Evolutionary conservation across 2,888 invertebrate genomes (phyloP).

Genomic region (Heliconius charithonia): DNA sequence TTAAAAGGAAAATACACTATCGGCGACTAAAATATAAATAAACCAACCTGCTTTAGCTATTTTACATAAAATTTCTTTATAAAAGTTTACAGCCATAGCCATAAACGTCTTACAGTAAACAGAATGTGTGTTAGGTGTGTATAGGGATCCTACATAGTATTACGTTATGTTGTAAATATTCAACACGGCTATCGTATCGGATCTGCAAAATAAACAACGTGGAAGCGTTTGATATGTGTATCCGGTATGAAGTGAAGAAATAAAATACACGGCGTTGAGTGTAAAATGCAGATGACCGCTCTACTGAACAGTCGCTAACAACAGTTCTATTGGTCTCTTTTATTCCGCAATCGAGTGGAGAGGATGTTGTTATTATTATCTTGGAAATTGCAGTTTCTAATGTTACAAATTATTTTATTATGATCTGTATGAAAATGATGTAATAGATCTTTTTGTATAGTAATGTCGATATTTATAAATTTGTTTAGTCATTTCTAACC

Average conservation of each 20-base stretch:
- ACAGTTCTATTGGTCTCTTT: constrained; percentile 70
- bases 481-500: neutral
- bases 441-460: neutral
- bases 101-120: constrained; percentile 39
- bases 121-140: constrained; percentile 30
- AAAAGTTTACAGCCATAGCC: neutral
- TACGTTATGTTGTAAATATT: constrained; percentile 51
- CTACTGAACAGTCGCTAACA: constrained; percentile 65
- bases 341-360: constrained; percentile 53
- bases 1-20: too few species aligned
- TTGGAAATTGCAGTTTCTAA: constrained; percentile 17
- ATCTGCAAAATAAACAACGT: constrained; percentile 67
- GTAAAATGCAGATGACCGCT: constrained; percentile 77
- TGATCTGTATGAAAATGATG: neutral
- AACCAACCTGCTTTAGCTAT: neutral
- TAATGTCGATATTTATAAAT: neutral
- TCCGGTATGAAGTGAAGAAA: constrained; percentile 68
- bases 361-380: constrained; percentile 39
- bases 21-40: neutral
- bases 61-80: neutral
- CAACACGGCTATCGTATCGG: constrained; percentile 59
- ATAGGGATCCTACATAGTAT: constrained; percentile 16
- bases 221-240: constrained; percentile 55
- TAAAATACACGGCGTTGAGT: constrained; percentile 63
- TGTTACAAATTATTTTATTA: neutral